Percentiles rank a stretch among this genome's conserved stretches.
phyloP scores from a whole-genome alignment of 2,113 vertebrate species.

The Numenius arquata region DNA sequence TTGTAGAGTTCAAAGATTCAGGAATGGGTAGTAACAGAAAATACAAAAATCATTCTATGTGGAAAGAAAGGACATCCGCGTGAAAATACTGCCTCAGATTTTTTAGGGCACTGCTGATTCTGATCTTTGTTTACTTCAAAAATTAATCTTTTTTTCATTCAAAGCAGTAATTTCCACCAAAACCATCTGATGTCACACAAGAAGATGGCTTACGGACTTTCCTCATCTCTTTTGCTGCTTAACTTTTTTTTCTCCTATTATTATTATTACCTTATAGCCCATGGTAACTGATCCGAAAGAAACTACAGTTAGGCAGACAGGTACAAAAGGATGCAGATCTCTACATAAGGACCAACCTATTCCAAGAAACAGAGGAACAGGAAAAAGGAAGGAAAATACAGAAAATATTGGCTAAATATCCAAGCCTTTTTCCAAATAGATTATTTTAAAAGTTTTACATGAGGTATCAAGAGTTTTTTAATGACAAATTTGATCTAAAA shows the following conservation, averaged over 20 bases:
- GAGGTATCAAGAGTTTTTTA: conserved; percentile 11
- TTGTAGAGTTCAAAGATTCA: not conserved
- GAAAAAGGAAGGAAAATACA: not conserved
- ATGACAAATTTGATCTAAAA: not conserved
- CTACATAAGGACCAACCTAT: not conserved
- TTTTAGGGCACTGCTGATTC: not conserved
- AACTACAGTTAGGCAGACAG: not conserved
- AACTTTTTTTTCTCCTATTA: not conserved
- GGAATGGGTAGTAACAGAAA: not conserved
- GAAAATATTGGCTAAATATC: not conserved
- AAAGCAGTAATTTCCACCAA: not conserved
- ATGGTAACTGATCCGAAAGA: not conserved
- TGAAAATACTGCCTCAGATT: not conserved
- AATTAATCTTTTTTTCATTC: not conserved
- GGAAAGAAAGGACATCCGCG: not conserved
- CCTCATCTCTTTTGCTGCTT: not conserved
- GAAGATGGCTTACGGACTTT: not conserved
- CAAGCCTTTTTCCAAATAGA: not conserved
- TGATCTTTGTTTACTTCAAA: not conserved
- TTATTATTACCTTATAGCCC: not conserved
- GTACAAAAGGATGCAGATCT: not conserved
- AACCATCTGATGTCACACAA: not conserved
- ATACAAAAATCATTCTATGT: not conserved
- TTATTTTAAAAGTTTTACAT: not conserved
- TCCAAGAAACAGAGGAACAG: not conserved